phyloP scores from a whole-genome alignment of 92 coral and sea anemone species.

The Zoanthus sociatus region DNA sequence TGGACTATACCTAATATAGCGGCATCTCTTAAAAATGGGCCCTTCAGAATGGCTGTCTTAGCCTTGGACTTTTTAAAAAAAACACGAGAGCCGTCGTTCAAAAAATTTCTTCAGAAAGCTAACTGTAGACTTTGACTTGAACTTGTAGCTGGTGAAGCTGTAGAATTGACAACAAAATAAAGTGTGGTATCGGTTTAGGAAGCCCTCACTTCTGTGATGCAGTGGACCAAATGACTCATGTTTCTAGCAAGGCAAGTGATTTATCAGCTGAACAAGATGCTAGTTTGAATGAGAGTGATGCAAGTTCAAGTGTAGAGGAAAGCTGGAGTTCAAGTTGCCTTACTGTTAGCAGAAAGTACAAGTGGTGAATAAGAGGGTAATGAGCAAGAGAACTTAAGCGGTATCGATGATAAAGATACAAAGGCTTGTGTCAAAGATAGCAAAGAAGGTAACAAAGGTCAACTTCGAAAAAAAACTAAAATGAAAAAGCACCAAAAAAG shows the following conservation, averaged over 20 bases:
- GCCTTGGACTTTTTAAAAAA: no score
- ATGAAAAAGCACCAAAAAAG: background rate
- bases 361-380: slow-evolving; percentile 43
- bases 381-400: slow-evolving; percentile 33
- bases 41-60: no score
- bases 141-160: no score
- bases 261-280: slow-evolving; percentile 35
- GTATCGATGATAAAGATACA: slow-evolving; percentile 45
- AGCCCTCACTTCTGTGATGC: background rate
- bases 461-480: slow-evolving; percentile 23
- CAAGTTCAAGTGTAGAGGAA: slow-evolving; percentile 34
- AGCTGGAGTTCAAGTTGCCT: background rate
- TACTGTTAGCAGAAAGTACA: slow-evolving; percentile 28
- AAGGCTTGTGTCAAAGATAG: slow-evolving; percentile 38
- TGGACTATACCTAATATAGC: no score
- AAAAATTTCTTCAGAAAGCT: no score
- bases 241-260: slow-evolving; percentile 70
- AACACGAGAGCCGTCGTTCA: no score
- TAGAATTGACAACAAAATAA: slow-evolving; percentile 47
- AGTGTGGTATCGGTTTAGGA: slow-evolving; percentile 57
- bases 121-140: no score
- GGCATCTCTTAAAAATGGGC: no score
- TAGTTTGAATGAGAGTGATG: slow-evolving; percentile 41
- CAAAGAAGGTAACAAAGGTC: slow-evolving; percentile 54
- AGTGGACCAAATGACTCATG: slow-evolving; percentile 53